Base-by-base conservation (phyloP, 1,140 invertebrate genomes). In the Drosophila kepulauana region DNA sequence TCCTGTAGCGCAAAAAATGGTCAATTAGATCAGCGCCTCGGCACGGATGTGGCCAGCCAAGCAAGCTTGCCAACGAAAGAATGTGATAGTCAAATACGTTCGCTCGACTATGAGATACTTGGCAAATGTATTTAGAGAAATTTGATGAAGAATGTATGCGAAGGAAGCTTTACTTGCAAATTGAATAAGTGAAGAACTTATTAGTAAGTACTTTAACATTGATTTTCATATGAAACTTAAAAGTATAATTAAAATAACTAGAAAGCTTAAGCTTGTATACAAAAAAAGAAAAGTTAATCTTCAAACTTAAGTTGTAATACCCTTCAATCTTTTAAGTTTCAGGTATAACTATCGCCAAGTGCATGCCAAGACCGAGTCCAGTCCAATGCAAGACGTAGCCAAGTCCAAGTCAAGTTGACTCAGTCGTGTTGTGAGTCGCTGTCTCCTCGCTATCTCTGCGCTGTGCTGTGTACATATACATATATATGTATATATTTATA, bases 1-100 rank as follows among this genome's bases (percentile, higher is more conserved):
- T 87, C 82, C 82, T 87, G 82, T 79, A 57, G 15, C 35, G 35
- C 16, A 41, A n/a, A 48, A 79, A 79, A 79, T 79, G 68, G 79
- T 63, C 82, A 86, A 86, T 86, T 86, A 87, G 82, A 86, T 79
- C 67, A 80, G 74, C 67, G 62, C 41, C 81, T 33, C 59, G 52
- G 52, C 81, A 56, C 74, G 69, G 74, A 76, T 76, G 75, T 68
- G 52, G 64, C 48, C 62, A 77, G 54, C 75, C 61, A 77, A 64
- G 43, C 30, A 56, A 54, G 57, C 65, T 48, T 2, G 35, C 2
- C 35, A 38, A 67, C 35, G 35, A 38, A 56, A 64, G 48, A 38
- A 38, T 8, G 35, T 10, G 7, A 38, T 46, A 59, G 11, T n/a
- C 7, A 51, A 43, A 5, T 33, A 25, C 20, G 8, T 38, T 2